Base-by-base conservation (phyloP, 2,797 vertebrate genomes). In the Diceros bicornis region DNA sequence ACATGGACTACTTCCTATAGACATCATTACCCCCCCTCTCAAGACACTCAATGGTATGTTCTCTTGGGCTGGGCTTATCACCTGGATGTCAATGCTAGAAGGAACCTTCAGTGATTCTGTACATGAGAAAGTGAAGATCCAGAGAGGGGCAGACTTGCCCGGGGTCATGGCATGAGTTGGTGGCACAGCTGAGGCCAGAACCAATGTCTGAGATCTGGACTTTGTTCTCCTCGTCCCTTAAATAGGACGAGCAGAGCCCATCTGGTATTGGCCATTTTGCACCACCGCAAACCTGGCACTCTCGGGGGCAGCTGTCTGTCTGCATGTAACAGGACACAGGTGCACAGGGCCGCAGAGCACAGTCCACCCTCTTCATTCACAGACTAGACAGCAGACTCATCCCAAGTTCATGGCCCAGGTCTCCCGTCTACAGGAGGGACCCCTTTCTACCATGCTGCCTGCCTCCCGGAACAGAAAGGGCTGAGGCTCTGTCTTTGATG, bases 31-130 rank as follows among this genome's bases (percentile, higher is more conserved):
- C 41, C 37, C 25, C 25, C 74, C 78, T 7, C 44, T 72, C 32
- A 9, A 27, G 59, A 18, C 25, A 8, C 21, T 16, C 2, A 4
- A 17, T 8, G 7, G n/a, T 20, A 1, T 7, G 0, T 4, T 21
- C 69, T 57, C 37, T 21, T 3, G 17, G 50, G 47, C 16, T 0
- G 13, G 25, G 41, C 27, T 21, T 17, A 32, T 1, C 8, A 13
- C 25, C 6, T 7, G 10, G 66, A 29, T 21, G 47, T 13, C 23
- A 4, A 13, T 1, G 29, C 17, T 27, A 21, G 44, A 50, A 50
- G 21, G 55, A 50, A 12, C 41, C n/a, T 6, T 6, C 34, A 11
- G 17, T 32, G 68, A 29, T 1, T 29, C 10, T n/a, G 17, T 9
- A 11, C 34, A 3, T 2, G 23, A 23, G 8, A 41, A 25, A 0